Evolutionary conservation across 1,140 invertebrate species (phyloP).

Genomic region (Xylocopa sonorina): DNA sequence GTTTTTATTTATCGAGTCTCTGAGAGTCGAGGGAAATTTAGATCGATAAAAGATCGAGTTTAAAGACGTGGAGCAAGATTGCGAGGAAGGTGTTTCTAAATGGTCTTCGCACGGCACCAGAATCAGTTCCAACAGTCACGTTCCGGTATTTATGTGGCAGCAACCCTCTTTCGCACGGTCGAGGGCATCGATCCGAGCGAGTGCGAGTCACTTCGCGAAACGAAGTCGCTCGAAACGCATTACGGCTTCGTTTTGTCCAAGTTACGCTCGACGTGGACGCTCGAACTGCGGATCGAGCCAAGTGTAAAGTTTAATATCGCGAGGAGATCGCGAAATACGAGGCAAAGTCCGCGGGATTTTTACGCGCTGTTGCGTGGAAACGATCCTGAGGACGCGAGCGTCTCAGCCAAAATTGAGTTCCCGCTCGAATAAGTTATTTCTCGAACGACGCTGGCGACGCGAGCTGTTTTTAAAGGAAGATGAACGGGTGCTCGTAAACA

Average conservation of each 20-base stretch:
- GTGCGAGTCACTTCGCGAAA: slow-evolving; percentile 26
- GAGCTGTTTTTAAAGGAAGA: neutral
- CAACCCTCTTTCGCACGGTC: slow-evolving; percentile 48
- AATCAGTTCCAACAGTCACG: slow-evolving; percentile 63
- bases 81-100: slow-evolving; percentile 59
- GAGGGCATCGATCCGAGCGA: slow-evolving; percentile 44
- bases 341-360: slow-evolving; percentile 3
- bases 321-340: slow-evolving; percentile 13
- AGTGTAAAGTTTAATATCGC: slow-evolving; percentile 16
- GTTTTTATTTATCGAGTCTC: slow-evolving; percentile 13
- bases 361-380: slow-evolving; percentile 18
- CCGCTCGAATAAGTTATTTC: neutral
- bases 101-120: slow-evolving; percentile 34
- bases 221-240: slow-evolving; percentile 35
- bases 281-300: neutral
- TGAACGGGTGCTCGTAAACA: neutral
- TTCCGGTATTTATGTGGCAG: slow-evolving; percentile 59
- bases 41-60: neutral
- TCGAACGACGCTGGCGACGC: neutral
- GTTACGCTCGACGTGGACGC: slow-evolving; percentile 6
- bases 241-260: slow-evolving; percentile 41
- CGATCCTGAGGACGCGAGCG: neutral
- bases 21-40: neutral
- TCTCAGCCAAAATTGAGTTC: neutral
- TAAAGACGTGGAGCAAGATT: slow-evolving; percentile 21